Base-by-base conservation (phyloP, 2,113 vertebrate species). In the Grantiella picta region DNA sequence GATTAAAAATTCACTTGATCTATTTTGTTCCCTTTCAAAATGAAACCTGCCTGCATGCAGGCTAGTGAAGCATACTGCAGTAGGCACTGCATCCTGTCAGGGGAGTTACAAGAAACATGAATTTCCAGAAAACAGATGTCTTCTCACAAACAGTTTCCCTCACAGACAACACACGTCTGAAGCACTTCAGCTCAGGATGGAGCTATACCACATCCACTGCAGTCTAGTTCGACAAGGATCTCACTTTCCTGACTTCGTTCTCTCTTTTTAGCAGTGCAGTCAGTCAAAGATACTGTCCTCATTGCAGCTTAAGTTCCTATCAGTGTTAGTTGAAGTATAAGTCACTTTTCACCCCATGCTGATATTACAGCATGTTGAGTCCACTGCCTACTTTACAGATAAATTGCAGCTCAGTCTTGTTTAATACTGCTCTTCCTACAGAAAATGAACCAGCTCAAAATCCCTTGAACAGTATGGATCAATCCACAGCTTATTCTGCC, bases 161-260 rank as follows among this genome's bases (percentile, higher is more conserved):
- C 1, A 1, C 19, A 47, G 69, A 15, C 44, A 68, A 20, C 17
- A 8, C 6, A 1, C 0, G 0, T 44, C 31, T 53, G 61, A 60
- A 78, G 72, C 2, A 7, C 69, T 79, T 76, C 35, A 53, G 52
- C 44, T 70, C 40, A 27, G 17, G 1, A 27, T 63, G 70, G 68
- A 61, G 38, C 38, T 71, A 65, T 2, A 69, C 60, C 73, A 68
- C 64, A 81, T 86, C 31, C 52, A 25, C 38, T 92, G 64, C 47
- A 25, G 19, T 44, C 40, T 17, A 75, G 42, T 14, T 64, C 44
- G 69, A 64, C 19, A 47, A 83, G 35, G 75, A 78, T 47, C 38
- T 78, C 35, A 8, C 35, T 75, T 91, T 38, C 50, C 82, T 57
- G 36, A 52, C 44, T 75, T 79, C 49, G 19, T 72, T 57, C 59